Evolutionary conservation across 2,113 vertebrate species (phyloP).

Genomic region (Glaucomys volans): DNA sequence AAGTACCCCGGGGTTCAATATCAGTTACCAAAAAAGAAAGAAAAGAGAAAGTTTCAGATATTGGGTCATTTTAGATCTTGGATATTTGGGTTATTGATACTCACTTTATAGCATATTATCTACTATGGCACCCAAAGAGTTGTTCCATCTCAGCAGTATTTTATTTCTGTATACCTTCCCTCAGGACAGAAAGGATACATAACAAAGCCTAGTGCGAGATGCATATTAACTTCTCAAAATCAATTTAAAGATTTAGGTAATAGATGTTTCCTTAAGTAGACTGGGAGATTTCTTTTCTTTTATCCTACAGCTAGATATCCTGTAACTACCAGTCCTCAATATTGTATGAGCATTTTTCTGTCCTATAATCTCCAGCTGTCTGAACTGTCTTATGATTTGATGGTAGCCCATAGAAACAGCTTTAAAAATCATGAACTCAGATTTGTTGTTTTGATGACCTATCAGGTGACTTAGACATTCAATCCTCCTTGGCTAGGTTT

Average conservation of each 20-base stretch:
- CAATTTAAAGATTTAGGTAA: constrained; percentile 45
- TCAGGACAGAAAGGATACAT: not conserved
- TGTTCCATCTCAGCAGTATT: not conserved
- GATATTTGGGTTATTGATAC: not conserved
- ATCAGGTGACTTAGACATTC: constrained; percentile 57
- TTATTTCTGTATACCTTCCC: not conserved
- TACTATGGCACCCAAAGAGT: not conserved
- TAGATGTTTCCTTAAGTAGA: not conserved
- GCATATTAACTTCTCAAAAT: constrained; percentile 33
- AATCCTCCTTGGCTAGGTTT: constrained; percentile 42
- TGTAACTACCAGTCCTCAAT: not conserved
- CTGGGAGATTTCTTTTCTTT: constrained; percentile 20
- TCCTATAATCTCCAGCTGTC: not conserved
- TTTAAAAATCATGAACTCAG: constrained; percentile 65
- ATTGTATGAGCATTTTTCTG: not conserved
- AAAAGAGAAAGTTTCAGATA: not conserved
- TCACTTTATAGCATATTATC: not conserved
- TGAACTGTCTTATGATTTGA: constrained; percentile 21
- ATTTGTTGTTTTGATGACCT: not conserved
- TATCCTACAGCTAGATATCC: not conserved
- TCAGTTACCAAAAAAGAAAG: too few species aligned
- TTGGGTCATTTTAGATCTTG: not conserved
- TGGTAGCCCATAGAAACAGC: constrained; percentile 49
- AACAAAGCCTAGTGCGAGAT: not conserved
- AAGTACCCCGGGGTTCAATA: too few species aligned